A percentile compares a stretch with the other conserved stretches of the same genome.
phyloP scores from a whole-genome alignment of 1,140 invertebrate species.

The Lucilia cuprina region DNA sequence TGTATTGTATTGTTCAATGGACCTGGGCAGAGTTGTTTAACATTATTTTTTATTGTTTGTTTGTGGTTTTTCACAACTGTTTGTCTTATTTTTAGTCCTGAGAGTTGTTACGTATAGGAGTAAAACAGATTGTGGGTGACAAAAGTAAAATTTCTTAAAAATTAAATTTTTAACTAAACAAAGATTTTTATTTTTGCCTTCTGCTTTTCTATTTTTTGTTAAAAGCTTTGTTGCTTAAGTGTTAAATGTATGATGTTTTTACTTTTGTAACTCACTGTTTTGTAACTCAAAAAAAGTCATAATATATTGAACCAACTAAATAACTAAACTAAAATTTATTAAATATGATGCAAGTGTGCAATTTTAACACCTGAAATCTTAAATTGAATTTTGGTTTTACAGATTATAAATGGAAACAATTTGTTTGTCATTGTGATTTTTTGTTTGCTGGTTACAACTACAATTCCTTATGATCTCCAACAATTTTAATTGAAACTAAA shows the following conservation, averaged over 20 bases:
- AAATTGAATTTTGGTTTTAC: neutral
- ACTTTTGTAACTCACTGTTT: too few species aligned
- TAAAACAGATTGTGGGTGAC: neutral
- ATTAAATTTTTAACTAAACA: neutral
- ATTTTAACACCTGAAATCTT: slow-evolving; percentile 31
- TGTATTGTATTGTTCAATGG: neutral
- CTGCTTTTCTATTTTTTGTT: too few species aligned
- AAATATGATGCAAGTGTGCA: slow-evolving; percentile 24
- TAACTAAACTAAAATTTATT: neutral
- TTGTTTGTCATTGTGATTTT: slow-evolving; percentile 9
- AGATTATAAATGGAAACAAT: neutral
- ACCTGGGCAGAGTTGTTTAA: neutral
- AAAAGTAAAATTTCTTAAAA: neutral
- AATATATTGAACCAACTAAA: too few species aligned
- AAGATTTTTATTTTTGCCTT: too few species aligned
- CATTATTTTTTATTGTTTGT: neutral
- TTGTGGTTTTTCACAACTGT: neutral
- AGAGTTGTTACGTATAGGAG: neutral
- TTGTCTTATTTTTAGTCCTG: neutral
- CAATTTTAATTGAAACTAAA: neutral
- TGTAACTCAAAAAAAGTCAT: too few species aligned
- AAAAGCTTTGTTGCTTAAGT: too few species aligned
- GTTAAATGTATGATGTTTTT: too few species aligned
- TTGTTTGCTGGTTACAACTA: too few species aligned
- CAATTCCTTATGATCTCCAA: too few species aligned